Evolutionary conservation across 2,113 vertebrate genomes (phyloP), one percentile per base, ranked within the genome.

Genomic region (Myodes glareolus): DNA sequence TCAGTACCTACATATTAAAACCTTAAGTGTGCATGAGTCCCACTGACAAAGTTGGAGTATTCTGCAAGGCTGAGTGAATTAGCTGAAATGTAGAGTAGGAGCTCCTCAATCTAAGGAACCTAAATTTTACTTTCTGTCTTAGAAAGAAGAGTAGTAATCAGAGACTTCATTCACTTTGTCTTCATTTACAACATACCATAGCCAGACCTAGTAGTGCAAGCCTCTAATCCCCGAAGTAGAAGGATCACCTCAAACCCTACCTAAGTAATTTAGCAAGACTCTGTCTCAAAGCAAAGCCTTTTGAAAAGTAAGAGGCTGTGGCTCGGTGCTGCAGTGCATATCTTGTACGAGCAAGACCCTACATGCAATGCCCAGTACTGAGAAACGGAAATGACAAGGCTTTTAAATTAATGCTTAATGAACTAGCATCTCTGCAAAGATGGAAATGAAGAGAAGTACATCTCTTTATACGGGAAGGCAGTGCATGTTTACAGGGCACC

Each of bases 1-100:
- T 97, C 31, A 89, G 23, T 2, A 68, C 45, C 77, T 11, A 76
- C 77, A 73, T 98, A 97, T 88, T 88, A 86, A 95, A 76, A 92
- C 76, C 84, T 92, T 93, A 87, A 50, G 80, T 47, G 81, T 78
- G 42, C 39, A 45, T 1, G 16, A 70, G 68, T 94, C 3, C n/a
- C 23, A 3, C 27, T 73, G 5, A 52, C 42, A 55, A 94, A n/a
- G 47, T 25, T 55, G 78, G 90, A 96, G 92, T 94, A 95, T 10
- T 29, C 6, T 86, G 31, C 39, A 45, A 88, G 76, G 55, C 29
- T 13, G 17, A 8, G 19, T 23, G 9, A 33, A 93, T 17, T 3
- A 97, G 94, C 90, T 94, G 76, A 36, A 78, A 90, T 3, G 7
- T 33, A 87, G 13, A 67, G 89, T 36, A 94, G n/a, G 16, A 5